phyloP scores from a whole-genome alignment of 2,797 vertebrate species.

The Sebastiscus tertius region DNA sequence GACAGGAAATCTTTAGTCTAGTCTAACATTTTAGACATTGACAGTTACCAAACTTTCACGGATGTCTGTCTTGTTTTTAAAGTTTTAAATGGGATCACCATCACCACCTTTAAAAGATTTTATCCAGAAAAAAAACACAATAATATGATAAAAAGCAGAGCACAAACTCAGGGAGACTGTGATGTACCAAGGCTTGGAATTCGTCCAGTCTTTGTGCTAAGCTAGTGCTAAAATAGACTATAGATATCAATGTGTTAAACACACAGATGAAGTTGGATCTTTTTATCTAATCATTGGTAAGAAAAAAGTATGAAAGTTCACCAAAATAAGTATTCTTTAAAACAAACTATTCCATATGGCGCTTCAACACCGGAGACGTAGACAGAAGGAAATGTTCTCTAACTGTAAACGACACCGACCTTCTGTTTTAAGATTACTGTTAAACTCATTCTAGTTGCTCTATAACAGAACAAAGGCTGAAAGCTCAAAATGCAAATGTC shows the following conservation, averaged over 20 bases:
- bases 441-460: conserved; percentile 7
- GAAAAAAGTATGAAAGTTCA: neutral
- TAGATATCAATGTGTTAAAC: no score
- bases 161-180: no score
- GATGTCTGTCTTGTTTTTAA: no score
- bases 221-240: neutral
- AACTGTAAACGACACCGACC: neutral
- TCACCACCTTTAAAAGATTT: no score
- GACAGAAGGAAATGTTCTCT: neutral
- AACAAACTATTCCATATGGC: neutral
- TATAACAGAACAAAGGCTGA: conserved; percentile 27
- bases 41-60: no score
- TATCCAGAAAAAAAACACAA: no score
- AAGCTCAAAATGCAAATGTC: conserved; percentile 32
- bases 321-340: neutral
- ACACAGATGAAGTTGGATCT: neutral
- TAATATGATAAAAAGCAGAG: no score
- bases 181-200: neutral
- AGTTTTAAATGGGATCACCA: no score
- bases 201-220: neutral
- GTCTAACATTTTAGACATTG: no score
- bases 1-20: no score
- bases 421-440: neutral
- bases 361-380: neutral
- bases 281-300: no score